phyloP scores from a whole-genome alignment of 2,888 invertebrate species.

The Lochmaea capreae region DNA sequence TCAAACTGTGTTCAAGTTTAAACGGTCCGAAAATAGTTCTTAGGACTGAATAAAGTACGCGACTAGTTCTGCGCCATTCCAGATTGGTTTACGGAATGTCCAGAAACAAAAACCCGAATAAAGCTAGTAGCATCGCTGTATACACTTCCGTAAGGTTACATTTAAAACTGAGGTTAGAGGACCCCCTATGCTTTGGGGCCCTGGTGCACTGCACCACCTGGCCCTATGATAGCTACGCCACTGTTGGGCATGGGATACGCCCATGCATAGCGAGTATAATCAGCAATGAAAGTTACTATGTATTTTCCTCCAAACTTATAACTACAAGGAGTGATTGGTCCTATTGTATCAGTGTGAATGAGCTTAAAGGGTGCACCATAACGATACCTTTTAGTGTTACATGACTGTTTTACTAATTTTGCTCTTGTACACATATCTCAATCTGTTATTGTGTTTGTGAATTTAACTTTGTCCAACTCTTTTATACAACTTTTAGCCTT shows the following conservation, averaged over 20 bases:
- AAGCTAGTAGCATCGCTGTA: too few relatives aligned
- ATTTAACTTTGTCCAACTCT: not conserved
- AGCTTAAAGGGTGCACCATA: conserved; percentile 4
- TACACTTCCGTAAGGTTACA: too few relatives aligned
- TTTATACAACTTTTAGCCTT: not conserved
- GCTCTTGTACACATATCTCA: not conserved
- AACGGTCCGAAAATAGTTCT: too few relatives aligned
- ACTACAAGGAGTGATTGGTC: conserved; percentile 2
- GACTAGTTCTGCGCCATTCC: too few relatives aligned
- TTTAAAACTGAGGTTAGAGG: too few relatives aligned
- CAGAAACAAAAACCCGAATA: too few relatives aligned
- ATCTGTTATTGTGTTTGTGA: not conserved
- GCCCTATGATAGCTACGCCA: too few relatives aligned
- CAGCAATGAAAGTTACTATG: not conserved
- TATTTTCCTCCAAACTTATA: not conserved
- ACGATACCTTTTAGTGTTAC: not conserved
- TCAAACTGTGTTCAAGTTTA: too few relatives aligned
- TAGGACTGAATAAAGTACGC: too few relatives aligned
- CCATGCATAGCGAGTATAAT: conserved; percentile 2
- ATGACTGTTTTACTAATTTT: not conserved
- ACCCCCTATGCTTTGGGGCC: too few relatives aligned
- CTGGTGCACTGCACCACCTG: too few relatives aligned
- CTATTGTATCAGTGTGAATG: not conserved
- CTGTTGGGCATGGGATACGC: not conserved
- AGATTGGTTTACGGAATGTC: too few relatives aligned